Conservation (phyloP, 2,888 invertebrate genomes). For the Caenorhabditis afra region DNA sequence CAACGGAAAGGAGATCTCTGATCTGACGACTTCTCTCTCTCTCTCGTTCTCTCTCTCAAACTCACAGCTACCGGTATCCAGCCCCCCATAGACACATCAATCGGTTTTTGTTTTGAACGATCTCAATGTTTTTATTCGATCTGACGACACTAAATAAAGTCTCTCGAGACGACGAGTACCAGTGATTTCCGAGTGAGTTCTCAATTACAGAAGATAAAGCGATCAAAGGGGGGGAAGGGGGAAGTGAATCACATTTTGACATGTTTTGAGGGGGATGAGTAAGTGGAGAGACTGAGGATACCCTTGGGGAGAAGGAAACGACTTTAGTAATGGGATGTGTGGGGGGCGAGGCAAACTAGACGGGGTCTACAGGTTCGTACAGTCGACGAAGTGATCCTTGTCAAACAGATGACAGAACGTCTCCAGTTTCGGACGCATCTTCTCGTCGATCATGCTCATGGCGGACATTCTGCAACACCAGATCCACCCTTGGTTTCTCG, state of each 20-base stretch:
- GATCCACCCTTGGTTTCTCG: no score
- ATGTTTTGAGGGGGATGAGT: constrained; percentile 29
- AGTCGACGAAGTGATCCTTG: constrained; percentile 67
- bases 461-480: constrained; percentile 71
- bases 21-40: not conserved
- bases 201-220: constrained; percentile 50
- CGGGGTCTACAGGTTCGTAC: constrained; percentile 62
- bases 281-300: constrained; percentile 15
- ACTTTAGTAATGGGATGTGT: constrained; percentile 2
- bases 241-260: constrained; percentile 50
- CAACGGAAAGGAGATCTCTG: constrained; percentile 37
- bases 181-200: constrained; percentile 25
- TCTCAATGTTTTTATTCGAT: constrained; percentile 12
- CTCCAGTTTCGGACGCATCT: constrained; percentile 58
- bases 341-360: not conserved
- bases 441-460: constrained; percentile 63
- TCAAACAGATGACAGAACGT: constrained; percentile 67
- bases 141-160: not conserved
- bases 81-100: not conserved
- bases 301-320: constrained; percentile 6
- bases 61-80: constrained; percentile 9
- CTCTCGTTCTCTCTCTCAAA: no score
- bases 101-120: constrained; percentile 9
- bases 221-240: constrained; percentile 12
- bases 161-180: not conserved